Conservation (phyloP, 2,797 vertebrate species). For the Typhlichthys eigenmanni region DNA sequence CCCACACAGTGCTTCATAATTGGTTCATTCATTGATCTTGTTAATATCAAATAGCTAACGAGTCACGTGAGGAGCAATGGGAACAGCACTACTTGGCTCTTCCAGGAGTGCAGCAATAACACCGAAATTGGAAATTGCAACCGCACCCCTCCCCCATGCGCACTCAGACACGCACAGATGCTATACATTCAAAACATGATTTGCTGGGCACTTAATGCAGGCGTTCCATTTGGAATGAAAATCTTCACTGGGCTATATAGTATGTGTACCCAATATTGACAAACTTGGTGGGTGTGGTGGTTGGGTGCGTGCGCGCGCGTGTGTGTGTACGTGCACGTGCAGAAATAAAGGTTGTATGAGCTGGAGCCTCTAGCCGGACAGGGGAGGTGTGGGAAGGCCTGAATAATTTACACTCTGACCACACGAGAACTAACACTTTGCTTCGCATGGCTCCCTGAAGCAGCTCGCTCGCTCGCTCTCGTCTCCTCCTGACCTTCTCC, state of each 20-base stretch:
- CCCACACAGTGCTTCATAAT: slow-evolving; percentile 39
- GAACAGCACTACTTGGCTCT: slow-evolving; percentile 47
- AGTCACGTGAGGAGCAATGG: slow-evolving; percentile 71
- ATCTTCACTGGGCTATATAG: neutral
- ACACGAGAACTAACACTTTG: slow-evolving; percentile 38
- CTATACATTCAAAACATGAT: slow-evolving; percentile 18
- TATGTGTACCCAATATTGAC: neutral
- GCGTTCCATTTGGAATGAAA: no score
- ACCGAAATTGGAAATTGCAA: slow-evolving; percentile 55
- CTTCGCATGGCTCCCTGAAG: slow-evolving; percentile 48
- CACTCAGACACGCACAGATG: slow-evolving; percentile 1
- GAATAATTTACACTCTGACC: slow-evolving; percentile 59
- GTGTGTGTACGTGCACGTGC: neutral
- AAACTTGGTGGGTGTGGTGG: neutral
- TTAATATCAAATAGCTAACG: slow-evolving; percentile 69
- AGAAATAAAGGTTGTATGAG: slow-evolving; percentile 26
- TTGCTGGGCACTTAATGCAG: no score
- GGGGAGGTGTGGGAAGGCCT: slow-evolving; percentile 30
- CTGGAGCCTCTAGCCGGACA: slow-evolving; percentile 19
- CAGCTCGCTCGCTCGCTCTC: slow-evolving; percentile 24
- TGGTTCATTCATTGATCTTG: slow-evolving; percentile 60
- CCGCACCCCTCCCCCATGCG: slow-evolving; percentile 15
- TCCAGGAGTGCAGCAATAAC: slow-evolving; percentile 64
- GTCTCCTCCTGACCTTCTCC: slow-evolving; percentile 6
- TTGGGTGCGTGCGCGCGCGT: neutral